Evolutionary conservation across 2,113 vertebrate species (phyloP), one percentile per base, ranked within the genome.

Genomic region (Heloderma charlesbogerti): DNA sequence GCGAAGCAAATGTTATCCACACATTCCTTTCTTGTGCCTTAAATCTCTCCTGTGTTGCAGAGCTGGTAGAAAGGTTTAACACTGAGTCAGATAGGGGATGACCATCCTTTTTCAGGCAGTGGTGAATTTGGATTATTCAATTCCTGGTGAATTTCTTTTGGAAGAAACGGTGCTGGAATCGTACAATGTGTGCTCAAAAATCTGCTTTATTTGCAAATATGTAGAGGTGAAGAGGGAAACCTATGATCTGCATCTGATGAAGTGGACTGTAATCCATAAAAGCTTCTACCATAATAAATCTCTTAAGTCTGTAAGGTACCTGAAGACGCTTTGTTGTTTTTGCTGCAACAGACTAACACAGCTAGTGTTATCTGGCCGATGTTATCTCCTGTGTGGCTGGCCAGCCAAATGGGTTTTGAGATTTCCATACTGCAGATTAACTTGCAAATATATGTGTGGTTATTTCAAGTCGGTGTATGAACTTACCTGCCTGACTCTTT

Each of bases 21-120:
- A 18, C 12, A 63, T 92, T 90, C 81, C 45, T 27, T 85, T 92
- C 88, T 8, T 86, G 31, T 84, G 77, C 22, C 80, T 48, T 3
- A 54, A 57, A n/a, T 57, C 48, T 57, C 84, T 86, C n/a, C 71
- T 54, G 6, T 18, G 15, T 12, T 1, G 18, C 34, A 25, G 25
- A 51, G 43, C 29, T 18, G 67, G 45, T 25, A 6, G 20, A 75
- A 60, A 54, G 51, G 51, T 40, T 57, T 40, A 13, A 27, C 7
- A 57, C 3, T 12, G 5, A 87, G 67, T 22, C 31, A 31, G 25
- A 25, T 8, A 8, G 45, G 10, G 31, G 31, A 57, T 4, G 31
- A 34, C 48, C 6, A 12, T 2, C 51, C 77, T 79, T 48, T 25
- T 18, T 3, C 22, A 8, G 15, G 40, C 29, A 34, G 15, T 34